phyloP scores from a whole-genome alignment of 1,140 invertebrate genomes.

The Drosophila arizonae region DNA sequence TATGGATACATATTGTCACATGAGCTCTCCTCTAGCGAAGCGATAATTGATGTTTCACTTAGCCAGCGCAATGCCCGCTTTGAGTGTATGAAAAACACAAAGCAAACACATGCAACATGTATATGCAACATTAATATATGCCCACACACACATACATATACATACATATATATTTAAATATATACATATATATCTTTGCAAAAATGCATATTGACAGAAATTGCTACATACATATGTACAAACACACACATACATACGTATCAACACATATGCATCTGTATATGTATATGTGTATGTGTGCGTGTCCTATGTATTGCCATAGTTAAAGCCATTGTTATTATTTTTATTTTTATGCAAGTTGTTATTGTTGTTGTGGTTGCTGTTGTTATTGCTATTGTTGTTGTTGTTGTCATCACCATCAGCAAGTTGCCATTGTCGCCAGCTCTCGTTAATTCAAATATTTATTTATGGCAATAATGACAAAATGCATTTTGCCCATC shows the following conservation, averaged over 20 bases:
- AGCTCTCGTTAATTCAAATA: constrained; percentile 72
- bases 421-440: constrained; percentile 69
- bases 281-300: constrained; percentile 23
- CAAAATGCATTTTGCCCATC: too few relatives aligned
- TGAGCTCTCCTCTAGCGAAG: too few relatives aligned
- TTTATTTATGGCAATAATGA: constrained; percentile 65
- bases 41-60: too few relatives aligned
- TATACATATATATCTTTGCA: neutral
- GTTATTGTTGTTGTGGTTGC: constrained; percentile 15
- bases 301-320: constrained; percentile 27
- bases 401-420: constrained; percentile 57
- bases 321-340: constrained; percentile 53
- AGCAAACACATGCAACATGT: constrained; percentile 16
- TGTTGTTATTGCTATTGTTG: constrained; percentile 37
- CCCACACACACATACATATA: neutral
- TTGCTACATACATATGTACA: neutral
- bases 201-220: too few relatives aligned
- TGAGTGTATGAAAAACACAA: neutral
- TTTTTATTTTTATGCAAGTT: constrained; percentile 57
- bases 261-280: constrained; percentile 18
- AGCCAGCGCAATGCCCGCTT: neutral
- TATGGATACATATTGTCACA: too few relatives aligned
- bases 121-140: constrained; percentile 24
- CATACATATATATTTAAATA: constrained; percentile 13
- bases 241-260: constrained; percentile 5